These are phyloP conservation scores for Eudasyphora cyanicolor DNA, from an alignment of 2,888 invertebrate species.

Conservation along the genomic window DNA sequence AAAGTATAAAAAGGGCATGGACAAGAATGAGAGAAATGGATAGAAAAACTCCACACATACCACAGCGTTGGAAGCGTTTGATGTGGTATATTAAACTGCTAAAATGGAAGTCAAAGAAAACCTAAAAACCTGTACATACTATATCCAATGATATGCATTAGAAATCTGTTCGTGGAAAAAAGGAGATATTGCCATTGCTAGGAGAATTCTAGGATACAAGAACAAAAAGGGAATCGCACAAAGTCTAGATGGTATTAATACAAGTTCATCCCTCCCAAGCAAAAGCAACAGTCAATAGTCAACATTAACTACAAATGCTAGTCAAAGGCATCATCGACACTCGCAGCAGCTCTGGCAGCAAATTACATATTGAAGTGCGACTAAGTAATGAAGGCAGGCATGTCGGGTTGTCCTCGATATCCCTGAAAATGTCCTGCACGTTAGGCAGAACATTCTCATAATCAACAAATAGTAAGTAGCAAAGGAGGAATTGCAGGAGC, in stretches of 20 bases:
- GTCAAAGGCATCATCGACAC: background rate
- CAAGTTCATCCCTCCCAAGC: background rate
- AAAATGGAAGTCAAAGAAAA: background rate
- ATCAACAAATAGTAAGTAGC: too few relatives aligned
- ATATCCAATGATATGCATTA: background rate
- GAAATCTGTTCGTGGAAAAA: background rate
- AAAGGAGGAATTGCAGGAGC: background rate
- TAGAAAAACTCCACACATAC: slow-evolving; percentile 21
- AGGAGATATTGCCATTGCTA: background rate
- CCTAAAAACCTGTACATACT: background rate
- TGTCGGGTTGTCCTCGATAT: too few relatives aligned
- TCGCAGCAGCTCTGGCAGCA: too few relatives aligned
- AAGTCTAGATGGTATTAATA: background rate
- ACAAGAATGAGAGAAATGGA: background rate
- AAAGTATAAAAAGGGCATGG: background rate
- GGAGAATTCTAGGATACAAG: background rate
- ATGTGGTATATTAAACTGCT: slow-evolving; percentile 54
- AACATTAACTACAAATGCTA: background rate
- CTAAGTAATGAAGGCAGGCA: too few relatives aligned
- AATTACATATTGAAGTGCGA: background rate
- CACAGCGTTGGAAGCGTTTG: slow-evolving; percentile 49
- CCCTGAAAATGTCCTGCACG: background rate
- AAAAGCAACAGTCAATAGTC: background rate
- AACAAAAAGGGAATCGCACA: background rate
- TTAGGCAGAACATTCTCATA: too few relatives aligned